Conservation (phyloP, 2,888 invertebrate species). For the Drosophila subsilvestris region DNA sequence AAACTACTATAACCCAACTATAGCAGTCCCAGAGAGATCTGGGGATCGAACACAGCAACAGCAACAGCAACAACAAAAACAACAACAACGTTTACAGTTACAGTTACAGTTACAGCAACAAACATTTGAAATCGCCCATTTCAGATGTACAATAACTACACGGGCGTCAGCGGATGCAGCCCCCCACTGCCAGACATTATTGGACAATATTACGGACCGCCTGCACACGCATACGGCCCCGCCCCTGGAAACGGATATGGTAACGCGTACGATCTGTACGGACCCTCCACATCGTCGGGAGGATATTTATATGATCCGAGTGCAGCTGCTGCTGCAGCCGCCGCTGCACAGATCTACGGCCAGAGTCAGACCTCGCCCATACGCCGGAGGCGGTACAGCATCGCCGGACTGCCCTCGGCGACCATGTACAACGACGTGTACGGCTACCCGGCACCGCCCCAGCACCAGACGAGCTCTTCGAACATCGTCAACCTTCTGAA, state of each 20-base stretch:
- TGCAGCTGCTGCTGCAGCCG: slow-evolving; percentile 61
- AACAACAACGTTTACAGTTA: slow-evolving; percentile 45
- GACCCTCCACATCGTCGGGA: slow-evolving; percentile 77
- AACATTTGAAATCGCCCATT: slow-evolving; percentile 84
- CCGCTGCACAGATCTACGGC: slow-evolving; percentile 62
- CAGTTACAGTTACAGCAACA: slow-evolving; percentile 52
- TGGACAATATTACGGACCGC: slow-evolving; percentile 81
- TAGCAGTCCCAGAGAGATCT: slow-evolving; percentile 41
- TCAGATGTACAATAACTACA: slow-evolving; percentile 85
- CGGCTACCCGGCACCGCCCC: slow-evolving; percentile 77
- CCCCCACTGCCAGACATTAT: slow-evolving; percentile 84
- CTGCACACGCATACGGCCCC: slow-evolving; percentile 34
- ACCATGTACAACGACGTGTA: slow-evolving; percentile 83
- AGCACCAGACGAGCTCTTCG: slow-evolving; percentile 82
- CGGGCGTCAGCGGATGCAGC: slow-evolving; percentile 80
- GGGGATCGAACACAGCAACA: slow-evolving; percentile 19
- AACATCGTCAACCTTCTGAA: slow-evolving; percentile 84
- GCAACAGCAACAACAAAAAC: slow-evolving; percentile 34
- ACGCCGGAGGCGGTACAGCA: slow-evolving; percentile 83
- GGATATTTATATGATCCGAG: slow-evolving; percentile 76
- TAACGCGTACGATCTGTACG: slow-evolving; percentile 78
- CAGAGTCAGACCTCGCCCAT: slow-evolving; percentile 80
- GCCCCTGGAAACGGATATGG: slow-evolving; percentile 43
- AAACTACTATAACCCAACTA: slow-evolving; percentile 47
- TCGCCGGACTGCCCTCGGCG: slow-evolving; percentile 84